phyloP scores from a whole-genome alignment of 2,888 invertebrate species.

The Heterodera filipjevi region DNA sequence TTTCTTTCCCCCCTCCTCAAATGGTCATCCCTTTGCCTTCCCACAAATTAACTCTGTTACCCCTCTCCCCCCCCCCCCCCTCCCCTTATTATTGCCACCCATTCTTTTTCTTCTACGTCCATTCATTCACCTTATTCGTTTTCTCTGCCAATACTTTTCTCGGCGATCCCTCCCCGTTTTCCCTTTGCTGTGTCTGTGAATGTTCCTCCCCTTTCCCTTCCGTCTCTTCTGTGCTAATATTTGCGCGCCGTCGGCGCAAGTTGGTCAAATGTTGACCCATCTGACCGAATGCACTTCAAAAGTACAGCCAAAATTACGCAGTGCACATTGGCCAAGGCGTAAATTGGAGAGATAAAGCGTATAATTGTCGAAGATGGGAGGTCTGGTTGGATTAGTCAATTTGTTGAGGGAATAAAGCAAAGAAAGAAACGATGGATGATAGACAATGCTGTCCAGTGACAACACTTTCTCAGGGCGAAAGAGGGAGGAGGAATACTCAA shows the following conservation, averaged over 20 bases:
- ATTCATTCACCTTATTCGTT: background rate
- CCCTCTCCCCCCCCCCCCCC: background rate
- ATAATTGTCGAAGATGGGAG: background rate
- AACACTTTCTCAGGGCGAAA: background rate
- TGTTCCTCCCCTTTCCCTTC: background rate
- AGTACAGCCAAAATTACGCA: background rate
- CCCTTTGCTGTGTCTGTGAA: background rate
- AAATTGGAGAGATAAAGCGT: background rate
- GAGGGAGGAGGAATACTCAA: background rate
- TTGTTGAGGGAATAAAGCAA: background rate
- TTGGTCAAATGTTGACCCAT: constrained; percentile 23
- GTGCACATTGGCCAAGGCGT: background rate
- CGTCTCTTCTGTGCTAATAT: background rate
- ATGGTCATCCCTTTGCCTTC: background rate
- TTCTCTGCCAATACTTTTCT: constrained; percentile 6
- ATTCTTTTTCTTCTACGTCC: too few species aligned
- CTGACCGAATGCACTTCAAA: constrained; percentile 12
- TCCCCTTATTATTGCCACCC: background rate
- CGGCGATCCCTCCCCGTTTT: background rate
- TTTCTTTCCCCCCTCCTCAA: background rate
- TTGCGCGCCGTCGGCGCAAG: constrained; percentile 13
- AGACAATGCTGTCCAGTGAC: too few species aligned
- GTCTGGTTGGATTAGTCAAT: background rate
- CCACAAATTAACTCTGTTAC: background rate
- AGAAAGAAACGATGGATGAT: background rate